Conservation (phyloP, 2,797 vertebrate genomes). For the Enteromius mattozi region DNA sequence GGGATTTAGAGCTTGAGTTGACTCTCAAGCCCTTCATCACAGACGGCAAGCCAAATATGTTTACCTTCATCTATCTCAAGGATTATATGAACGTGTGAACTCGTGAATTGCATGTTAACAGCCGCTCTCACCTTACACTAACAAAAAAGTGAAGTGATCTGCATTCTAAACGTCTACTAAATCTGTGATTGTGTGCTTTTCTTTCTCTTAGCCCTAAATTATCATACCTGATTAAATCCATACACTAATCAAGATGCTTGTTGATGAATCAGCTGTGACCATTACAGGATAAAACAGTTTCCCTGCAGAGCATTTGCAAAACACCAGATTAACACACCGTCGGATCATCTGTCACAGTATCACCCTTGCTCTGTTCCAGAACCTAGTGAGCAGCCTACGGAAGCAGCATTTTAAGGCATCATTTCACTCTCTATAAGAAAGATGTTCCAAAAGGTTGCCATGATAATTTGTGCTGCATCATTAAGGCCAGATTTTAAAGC, state of each 20-base stretch:
- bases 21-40: constrained; percentile 16
- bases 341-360: constrained; percentile 31
- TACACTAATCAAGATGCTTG: constrained; percentile 25
- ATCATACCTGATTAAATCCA: constrained; percentile 11
- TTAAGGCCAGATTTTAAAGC: background rate
- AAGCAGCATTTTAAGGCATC: constrained; percentile 13
- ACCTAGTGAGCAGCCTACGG: constrained; percentile 16
- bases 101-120: constrained; percentile 16
- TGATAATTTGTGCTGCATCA: constrained; percentile 3
- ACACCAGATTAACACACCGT: constrained; percentile 32
- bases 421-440: background rate
- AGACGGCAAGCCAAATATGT: constrained; percentile 33
- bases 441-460: background rate
- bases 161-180: constrained; percentile 12
- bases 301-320: constrained; percentile 31
- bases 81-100: constrained; percentile 31
- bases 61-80: constrained; percentile 35
- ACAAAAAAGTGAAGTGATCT: constrained; percentile 1
- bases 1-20: constrained; percentile 16
- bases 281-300: constrained; percentile 29
- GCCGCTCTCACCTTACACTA: background rate
- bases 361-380: constrained; percentile 23
- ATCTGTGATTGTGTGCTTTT: background rate
- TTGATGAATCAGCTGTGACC: constrained; percentile 26
- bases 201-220: constrained; percentile 9